phyloP scores from a whole-genome alignment of 2,113 vertebrate species.

The Vicugna pacos region DNA sequence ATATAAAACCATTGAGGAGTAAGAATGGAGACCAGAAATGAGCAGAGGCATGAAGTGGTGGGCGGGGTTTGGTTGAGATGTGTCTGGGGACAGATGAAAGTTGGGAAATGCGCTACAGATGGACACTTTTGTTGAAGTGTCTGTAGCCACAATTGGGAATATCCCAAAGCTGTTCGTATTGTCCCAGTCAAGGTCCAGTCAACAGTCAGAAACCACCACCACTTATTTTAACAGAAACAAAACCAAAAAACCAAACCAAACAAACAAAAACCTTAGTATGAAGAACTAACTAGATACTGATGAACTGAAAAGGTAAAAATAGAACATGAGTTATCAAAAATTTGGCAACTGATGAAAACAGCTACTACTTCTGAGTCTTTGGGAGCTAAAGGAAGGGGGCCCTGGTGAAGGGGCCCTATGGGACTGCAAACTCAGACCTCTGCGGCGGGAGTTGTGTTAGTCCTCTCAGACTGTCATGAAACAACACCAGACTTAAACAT shows the following conservation, averaged over 20 bases:
- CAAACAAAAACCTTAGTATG: neutral
- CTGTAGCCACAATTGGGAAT: neutral
- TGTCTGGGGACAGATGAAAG: neutral
- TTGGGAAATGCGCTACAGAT: neutral
- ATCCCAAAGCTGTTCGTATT: neutral
- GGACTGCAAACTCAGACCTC: neutral
- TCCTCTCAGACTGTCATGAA: neutral
- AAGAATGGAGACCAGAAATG: neutral
- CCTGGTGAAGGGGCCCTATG: neutral
- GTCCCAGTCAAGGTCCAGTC: neutral
- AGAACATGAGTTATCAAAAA: neutral
- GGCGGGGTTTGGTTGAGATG: neutral
- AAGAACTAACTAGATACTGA: slow-evolving; percentile 6
- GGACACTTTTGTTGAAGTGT: neutral
- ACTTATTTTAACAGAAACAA: neutral
- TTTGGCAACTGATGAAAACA: neutral
- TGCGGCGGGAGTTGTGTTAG: neutral
- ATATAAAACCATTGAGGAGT: fast-evolving
- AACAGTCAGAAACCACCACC: neutral
- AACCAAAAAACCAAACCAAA: neutral
- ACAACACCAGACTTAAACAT: neutral
- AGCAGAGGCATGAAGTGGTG: neutral
- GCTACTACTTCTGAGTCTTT: neutral
- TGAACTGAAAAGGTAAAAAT: neutral
- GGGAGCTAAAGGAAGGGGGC: neutral